phyloP scores from a whole-genome alignment of 2,888 invertebrate species.

The Anagyrus pseudococci region DNA sequence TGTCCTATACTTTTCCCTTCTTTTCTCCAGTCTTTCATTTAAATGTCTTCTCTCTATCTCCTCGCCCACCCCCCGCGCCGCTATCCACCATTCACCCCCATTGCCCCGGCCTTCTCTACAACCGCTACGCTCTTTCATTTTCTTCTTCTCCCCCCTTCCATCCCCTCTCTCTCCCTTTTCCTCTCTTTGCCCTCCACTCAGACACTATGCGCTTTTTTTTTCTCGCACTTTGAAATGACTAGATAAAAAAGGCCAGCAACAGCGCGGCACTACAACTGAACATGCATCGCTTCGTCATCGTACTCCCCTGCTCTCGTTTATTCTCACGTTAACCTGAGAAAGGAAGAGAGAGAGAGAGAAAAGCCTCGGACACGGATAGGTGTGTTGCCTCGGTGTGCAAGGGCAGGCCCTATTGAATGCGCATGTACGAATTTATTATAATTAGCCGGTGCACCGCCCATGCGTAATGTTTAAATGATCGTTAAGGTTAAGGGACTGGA shows the following conservation, averaged over 20 bases:
- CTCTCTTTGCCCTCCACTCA: too few relatives aligned
- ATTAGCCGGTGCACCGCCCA: constrained; percentile 32
- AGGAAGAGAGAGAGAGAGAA: neutral
- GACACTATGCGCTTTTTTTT: too few relatives aligned
- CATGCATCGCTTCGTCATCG: constrained; percentile 51
- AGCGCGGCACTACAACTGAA: constrained; percentile 41
- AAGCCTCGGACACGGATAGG: neutral
- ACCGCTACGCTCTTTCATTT: constrained; percentile 6
- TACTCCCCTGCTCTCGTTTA: constrained; percentile 48
- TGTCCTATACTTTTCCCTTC: too few relatives aligned
- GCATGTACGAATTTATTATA: constrained; percentile 25
- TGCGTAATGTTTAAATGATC: too few relatives aligned
- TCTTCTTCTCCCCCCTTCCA: neutral
- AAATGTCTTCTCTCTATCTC: too few relatives aligned
- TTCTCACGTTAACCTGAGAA: constrained; percentile 39
- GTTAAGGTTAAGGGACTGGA: constrained; percentile 12
- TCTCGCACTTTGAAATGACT: constrained; percentile 1
- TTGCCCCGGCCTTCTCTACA: too few relatives aligned
- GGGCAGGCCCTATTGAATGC: neutral
- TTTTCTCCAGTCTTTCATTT: too few relatives aligned
- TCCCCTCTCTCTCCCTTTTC: constrained; percentile 32
- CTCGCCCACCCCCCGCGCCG: too few relatives aligned
- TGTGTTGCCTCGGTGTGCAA: neutral
- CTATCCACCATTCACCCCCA: too few relatives aligned
- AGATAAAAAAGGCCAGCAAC: constrained; percentile 1